Percentiles rank a stretch among this genome's conserved stretches.
Conservation (phyloP, 2,888 invertebrate species). For the Apotomis turbidana region DNA sequence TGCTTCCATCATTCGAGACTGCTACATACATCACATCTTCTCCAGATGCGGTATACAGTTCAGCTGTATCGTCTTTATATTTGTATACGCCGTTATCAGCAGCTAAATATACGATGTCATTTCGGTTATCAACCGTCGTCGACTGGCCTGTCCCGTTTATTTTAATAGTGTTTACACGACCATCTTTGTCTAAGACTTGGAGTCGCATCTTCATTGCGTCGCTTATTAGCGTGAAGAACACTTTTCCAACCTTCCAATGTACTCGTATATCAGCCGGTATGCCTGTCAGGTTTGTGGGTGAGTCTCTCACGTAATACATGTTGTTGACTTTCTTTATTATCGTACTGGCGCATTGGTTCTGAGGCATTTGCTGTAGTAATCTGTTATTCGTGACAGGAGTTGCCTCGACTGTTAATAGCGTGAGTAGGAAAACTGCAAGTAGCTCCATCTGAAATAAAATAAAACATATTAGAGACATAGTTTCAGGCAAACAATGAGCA, state of each 20-base stretch:
- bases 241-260: conserved; percentile 72
- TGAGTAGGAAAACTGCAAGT: background rate
- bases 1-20: conserved; percentile 62
- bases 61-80: conserved; percentile 70
- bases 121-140: conserved; percentile 75
- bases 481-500: too few relatives aligned
- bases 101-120: conserved; percentile 74
- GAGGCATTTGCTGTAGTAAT: conserved; percentile 52
- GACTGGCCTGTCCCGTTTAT: conserved; percentile 74
- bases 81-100: conserved; percentile 79
- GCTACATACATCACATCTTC: conserved; percentile 79
- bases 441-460: conserved; percentile 18
- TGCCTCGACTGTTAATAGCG: conserved; percentile 44
- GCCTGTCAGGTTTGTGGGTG: conserved; percentile 61
- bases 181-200: conserved; percentile 63
- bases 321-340: conserved; percentile 61
- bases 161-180: conserved; percentile 67
- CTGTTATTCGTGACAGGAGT: conserved; percentile 62
- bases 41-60: conserved; percentile 67
- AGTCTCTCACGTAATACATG: conserved; percentile 62
- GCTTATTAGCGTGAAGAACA: conserved; percentile 72
- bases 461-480: background rate
- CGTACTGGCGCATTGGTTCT: conserved; percentile 58
- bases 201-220: conserved; percentile 75
- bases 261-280: conserved; percentile 75